These are phyloP conservation scores for Leuciscus idus DNA, from an alignment of 2,113 vertebrate species.

Conservation along the genomic window DNA sequence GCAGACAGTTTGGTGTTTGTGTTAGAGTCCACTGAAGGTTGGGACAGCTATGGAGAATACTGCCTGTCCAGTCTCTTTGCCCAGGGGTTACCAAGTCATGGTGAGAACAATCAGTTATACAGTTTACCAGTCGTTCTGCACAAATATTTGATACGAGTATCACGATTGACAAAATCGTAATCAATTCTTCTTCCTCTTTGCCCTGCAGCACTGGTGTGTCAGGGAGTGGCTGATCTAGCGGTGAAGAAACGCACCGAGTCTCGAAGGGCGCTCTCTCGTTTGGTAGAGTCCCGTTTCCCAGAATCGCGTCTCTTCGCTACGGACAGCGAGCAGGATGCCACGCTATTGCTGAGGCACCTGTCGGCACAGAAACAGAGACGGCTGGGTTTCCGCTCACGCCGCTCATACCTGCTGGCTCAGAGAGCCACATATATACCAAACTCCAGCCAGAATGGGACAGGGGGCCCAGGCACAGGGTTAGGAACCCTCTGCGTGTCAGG, in stretches of 20 bases:
- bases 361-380: constrained; percentile 86
- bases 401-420: constrained; percentile 84
- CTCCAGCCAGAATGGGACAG: constrained; percentile 48
- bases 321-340: constrained; percentile 85
- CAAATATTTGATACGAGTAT: background rate
- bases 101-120: constrained; percentile 73
- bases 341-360: constrained; percentile 84
- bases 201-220: constrained; percentile 83
- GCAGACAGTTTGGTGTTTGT: constrained; percentile 92
- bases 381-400: constrained; percentile 85
- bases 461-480: constrained; percentile 66
- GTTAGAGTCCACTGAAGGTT: constrained; percentile 85
- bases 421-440: constrained; percentile 79
- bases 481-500: constrained; percentile 91
- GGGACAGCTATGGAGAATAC: constrained; percentile 90
- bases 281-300: constrained; percentile 85
- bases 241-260: constrained; percentile 86
- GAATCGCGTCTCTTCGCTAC: constrained; percentile 84
- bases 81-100: constrained; percentile 91
- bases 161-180: background rate
- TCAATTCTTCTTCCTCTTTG: background rate
- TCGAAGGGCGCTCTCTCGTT: constrained; percentile 81
- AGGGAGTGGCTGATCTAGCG: constrained; percentile 79
- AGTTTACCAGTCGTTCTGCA: background rate
- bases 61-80: constrained; percentile 94